These are phyloP conservation scores for Drosophila paramelanica DNA, from an alignment of 2,888 invertebrate genomes.

Conservation along the genomic window DNA sequence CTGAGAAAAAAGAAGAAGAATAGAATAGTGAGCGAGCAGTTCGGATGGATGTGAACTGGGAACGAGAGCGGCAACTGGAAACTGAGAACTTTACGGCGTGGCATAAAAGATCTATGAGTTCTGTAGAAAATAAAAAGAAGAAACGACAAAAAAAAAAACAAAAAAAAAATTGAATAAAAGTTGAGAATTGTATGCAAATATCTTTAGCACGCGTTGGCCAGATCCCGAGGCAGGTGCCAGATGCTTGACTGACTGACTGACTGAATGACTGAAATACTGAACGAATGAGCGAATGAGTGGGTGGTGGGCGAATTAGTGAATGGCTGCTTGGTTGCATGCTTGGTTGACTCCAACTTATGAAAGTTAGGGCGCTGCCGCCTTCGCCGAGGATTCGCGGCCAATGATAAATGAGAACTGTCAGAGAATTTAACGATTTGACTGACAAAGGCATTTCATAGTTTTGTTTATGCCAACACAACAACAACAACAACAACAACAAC, in stretches of 20 bases:
- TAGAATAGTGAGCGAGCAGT: conserved; percentile 37
- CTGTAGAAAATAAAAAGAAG: conserved; percentile 9
- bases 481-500: conserved; percentile 34
- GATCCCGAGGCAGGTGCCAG: conserved; percentile 68
- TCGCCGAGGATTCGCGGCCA: conserved; percentile 36
- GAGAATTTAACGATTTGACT: conserved; percentile 75
- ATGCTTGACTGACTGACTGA: conserved; percentile 49
- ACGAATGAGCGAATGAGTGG: conserved; percentile 14
- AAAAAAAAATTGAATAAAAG: conserved; percentile 47
- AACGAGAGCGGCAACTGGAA: conserved; percentile 1
- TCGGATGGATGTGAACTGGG: background rate
- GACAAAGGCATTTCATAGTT: conserved; percentile 79
- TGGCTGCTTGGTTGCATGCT: conserved; percentile 20
- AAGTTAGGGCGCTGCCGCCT: conserved; percentile 39
- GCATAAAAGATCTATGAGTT: conserved; percentile 48
- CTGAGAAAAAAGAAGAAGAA: conserved; percentile 4
- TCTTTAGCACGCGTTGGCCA: conserved; percentile 51
- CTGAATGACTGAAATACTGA: conserved; percentile 20
- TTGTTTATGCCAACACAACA: conserved; percentile 61
- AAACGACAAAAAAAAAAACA: conserved; percentile 5
- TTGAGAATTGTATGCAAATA: conserved; percentile 74
- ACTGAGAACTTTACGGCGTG: conserved; percentile 36
- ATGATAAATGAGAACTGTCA: conserved; percentile 74
- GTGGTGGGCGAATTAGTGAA: conserved; percentile 11
- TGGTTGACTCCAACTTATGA: conserved; percentile 54